phyloP scores from a whole-genome alignment of 2,797 vertebrate genomes.

The Setipinna tenuifilis region DNA sequence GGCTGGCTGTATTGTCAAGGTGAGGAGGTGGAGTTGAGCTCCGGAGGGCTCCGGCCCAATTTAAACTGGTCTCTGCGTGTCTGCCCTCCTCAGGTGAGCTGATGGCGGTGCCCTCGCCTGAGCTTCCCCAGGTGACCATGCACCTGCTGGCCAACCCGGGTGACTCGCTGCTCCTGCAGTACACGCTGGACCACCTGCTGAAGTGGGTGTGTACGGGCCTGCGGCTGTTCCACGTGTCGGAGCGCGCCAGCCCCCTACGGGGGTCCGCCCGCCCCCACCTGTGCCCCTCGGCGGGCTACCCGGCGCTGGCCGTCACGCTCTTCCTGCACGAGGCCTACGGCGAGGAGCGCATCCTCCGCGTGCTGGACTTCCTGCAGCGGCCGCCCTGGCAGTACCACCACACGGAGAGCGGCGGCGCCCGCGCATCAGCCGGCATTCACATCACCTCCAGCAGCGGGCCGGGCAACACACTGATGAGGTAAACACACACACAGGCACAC shows the following conservation, averaged over 20 bases:
- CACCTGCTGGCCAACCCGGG: slow-evolving; percentile 87
- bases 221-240: slow-evolving; percentile 88
- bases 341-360: slow-evolving; percentile 83
- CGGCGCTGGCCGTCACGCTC: slow-evolving; percentile 86
- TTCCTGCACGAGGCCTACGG: slow-evolving; percentile 86
- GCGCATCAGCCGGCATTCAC: slow-evolving; percentile 58
- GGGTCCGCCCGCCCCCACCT: slow-evolving; percentile 57
- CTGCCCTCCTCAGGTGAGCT: slow-evolving; percentile 54
- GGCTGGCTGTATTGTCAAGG: too few species aligned
- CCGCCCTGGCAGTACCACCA: slow-evolving; percentile 87
- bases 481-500: background rate
- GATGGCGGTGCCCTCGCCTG: slow-evolving; percentile 65
- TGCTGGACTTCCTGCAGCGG: slow-evolving; percentile 84
- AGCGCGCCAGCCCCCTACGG: slow-evolving; percentile 75
- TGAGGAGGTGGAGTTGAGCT: too few species aligned
- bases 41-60: too few species aligned
- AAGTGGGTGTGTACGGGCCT: slow-evolving; percentile 81
- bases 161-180: slow-evolving; percentile 82
- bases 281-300: slow-evolving; percentile 74
- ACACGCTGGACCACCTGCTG: slow-evolving; percentile 83
- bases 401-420: slow-evolving; percentile 61
- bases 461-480: slow-evolving; percentile 48
- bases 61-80: too few species aligned
- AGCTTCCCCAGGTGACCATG: slow-evolving; percentile 76
- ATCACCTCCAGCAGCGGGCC: slow-evolving; percentile 60